phyloP scores from a whole-genome alignment of 2,888 invertebrate genomes.

The Uropetala carovei region DNA sequence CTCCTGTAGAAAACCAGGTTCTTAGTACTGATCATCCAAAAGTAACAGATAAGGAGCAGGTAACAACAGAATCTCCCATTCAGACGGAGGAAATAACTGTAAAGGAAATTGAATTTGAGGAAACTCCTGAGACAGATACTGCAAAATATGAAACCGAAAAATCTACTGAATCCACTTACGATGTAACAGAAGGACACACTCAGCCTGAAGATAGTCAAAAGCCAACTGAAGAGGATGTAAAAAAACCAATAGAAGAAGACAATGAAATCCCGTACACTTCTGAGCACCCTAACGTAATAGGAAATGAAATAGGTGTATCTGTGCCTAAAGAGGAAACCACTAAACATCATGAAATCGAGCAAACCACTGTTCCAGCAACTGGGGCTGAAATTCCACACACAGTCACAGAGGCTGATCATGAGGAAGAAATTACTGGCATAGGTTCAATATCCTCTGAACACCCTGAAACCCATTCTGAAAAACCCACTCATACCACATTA shows the following conservation, averaged over 20 bases:
- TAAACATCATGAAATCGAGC: slow-evolving; percentile 23
- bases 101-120: slow-evolving; percentile 67
- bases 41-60: neutral
- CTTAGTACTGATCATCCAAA: slow-evolving; percentile 29
- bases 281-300: slow-evolving; percentile 66
- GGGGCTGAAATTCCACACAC: neutral
- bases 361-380: slow-evolving; percentile 58
- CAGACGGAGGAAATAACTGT: slow-evolving; percentile 67
- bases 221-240: slow-evolving; percentile 65
- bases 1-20: slow-evolving; percentile 44
- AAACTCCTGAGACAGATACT: slow-evolving; percentile 68
- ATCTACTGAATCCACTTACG: neutral
- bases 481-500: slow-evolving; percentile 61
- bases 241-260: slow-evolving; percentile 65
- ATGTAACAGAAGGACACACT: neutral
- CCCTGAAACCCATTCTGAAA: slow-evolving; percentile 66
- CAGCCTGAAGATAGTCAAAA: slow-evolving; percentile 67
- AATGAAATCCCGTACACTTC: slow-evolving; percentile 65
- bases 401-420: neutral
- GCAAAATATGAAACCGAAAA: slow-evolving; percentile 69
- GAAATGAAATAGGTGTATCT: slow-evolving; percentile 55
- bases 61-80: neutral
- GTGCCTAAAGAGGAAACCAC: slow-evolving; percentile 65
- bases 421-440: neutral
- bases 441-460: neutral